A percentile compares a stretch with the other conserved stretches of the same genome.
Conservation (phyloP, 2,113 vertebrate genomes). For the Callocephalon fimbriatum region DNA sequence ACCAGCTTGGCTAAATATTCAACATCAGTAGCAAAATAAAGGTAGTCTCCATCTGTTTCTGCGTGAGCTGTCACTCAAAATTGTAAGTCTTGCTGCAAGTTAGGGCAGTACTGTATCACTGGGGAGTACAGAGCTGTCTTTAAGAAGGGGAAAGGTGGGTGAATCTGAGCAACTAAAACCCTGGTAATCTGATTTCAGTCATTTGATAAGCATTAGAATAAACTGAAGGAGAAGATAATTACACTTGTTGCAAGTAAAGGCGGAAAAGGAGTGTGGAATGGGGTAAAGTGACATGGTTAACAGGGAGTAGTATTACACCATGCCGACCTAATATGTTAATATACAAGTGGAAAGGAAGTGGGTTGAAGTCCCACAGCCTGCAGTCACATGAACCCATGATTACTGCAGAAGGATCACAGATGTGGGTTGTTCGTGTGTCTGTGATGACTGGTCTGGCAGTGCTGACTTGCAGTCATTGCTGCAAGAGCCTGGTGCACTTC, state of each 20-base stretch:
- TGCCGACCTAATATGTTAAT: not conserved
- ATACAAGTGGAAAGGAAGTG: not conserved
- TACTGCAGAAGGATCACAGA: not conserved
- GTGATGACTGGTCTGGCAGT: not conserved
- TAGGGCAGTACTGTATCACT: not conserved
- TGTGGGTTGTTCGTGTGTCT: not conserved
- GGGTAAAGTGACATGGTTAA: not conserved
- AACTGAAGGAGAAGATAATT: not conserved
- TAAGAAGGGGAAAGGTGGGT: not conserved
- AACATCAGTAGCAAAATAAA: not conserved
- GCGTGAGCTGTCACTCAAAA: not conserved
- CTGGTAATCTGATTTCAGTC: not conserved
- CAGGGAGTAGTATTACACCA: not conserved
- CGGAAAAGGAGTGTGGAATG: not conserved
- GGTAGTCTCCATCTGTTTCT: not conserved
- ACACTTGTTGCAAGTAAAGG: not conserved
- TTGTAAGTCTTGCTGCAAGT: not conserved
- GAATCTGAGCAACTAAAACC: not conserved
- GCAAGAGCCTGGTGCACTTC: not conserved
- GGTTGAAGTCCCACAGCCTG: not conserved
- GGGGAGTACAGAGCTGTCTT: not conserved
- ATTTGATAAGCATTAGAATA: not conserved
- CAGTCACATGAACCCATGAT: not conserved
- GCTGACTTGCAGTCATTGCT: not conserved
- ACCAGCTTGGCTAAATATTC: not conserved